A percentile compares a stretch with the other conserved stretches of the same genome.
phyloP scores from a whole-genome alignment of 1,140 invertebrate species.

The Apis cerana region DNA sequence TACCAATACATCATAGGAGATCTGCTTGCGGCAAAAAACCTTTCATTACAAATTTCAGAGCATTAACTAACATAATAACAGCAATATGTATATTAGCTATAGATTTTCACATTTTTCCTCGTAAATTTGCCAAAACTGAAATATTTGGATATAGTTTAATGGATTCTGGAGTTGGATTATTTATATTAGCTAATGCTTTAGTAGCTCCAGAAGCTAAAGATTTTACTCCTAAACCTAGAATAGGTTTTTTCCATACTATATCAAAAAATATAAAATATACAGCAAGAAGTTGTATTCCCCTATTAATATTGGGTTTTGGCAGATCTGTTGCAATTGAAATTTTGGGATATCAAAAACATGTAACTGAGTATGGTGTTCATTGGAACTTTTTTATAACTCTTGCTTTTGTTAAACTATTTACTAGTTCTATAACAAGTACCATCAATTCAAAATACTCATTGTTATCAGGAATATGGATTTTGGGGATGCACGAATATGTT shows the following conservation, averaged over 20 bases:
- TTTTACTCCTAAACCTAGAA: conserved; percentile 72
- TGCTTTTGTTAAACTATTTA: conserved; percentile 90
- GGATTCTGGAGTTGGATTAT: conserved; percentile 96
- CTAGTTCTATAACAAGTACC: conserved; percentile 82
- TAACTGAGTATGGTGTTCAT: conserved; percentile 96
- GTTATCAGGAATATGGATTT: conserved; percentile 81
- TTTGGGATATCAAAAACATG: conserved; percentile 91
- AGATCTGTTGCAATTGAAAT: conserved; percentile 85
- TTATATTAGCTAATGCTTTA: conserved; percentile 92
- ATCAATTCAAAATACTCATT: conserved; percentile 78
- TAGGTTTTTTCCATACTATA: conserved; percentile 59
- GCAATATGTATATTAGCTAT: conserved; percentile 94
- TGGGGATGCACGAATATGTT: conserved; percentile 86
- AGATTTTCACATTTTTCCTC: conserved; percentile 94
- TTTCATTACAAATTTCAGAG: conserved; percentile 87
- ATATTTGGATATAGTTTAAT: conserved; percentile 94
- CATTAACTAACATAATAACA: conserved; percentile 88
- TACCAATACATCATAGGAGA: neutral
- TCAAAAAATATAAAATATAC: conserved; percentile 70
- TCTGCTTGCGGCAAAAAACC: conserved; percentile 59
- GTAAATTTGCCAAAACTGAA: conserved; percentile 92
- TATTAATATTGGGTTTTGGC: conserved; percentile 87
- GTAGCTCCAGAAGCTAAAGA: conserved; percentile 84
- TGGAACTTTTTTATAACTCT: conserved; percentile 99
- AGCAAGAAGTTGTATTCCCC: conserved; percentile 78